Conservation (phyloP, 2,888 invertebrate genomes). For the Athalia rosae region DNA sequence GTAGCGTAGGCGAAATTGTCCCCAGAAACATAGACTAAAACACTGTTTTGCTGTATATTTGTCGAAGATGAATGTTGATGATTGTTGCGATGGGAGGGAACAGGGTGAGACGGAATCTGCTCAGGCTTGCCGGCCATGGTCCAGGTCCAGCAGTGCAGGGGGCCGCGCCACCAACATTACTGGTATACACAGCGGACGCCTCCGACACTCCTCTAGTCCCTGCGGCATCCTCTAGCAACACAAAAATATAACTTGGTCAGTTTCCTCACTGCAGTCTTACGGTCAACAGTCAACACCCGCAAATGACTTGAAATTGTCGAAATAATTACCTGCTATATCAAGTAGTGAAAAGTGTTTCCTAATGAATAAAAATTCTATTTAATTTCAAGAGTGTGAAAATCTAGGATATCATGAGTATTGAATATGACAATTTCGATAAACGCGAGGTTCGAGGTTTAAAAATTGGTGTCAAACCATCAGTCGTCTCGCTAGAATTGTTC, state of each 20-base stretch:
- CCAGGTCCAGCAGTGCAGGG: slow-evolving; percentile 71
- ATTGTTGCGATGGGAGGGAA: slow-evolving; percentile 67
- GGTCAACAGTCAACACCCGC: neutral
- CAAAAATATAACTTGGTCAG: slow-evolving; percentile 32
- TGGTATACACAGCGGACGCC: slow-evolving; percentile 76
- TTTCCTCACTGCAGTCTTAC: neutral
- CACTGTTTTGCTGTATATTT: slow-evolving; percentile 74
- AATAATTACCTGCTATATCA: no score
- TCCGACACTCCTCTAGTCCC: slow-evolving; percentile 66
- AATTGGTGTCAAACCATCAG: slow-evolving; percentile 42
- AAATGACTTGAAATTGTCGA: neutral
- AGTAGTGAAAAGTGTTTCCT: neutral
- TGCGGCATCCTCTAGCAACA: slow-evolving; percentile 70
- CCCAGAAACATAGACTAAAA: slow-evolving; percentile 77
- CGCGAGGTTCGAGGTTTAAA: neutral
- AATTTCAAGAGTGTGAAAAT: neutral
- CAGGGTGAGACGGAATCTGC: slow-evolving; percentile 76
- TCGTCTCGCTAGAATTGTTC: slow-evolving; percentile 31
- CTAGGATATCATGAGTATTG: neutral
- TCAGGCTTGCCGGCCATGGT: slow-evolving; percentile 88
- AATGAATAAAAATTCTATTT: neutral
- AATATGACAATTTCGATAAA: neutral
- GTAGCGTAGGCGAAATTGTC: slow-evolving; percentile 76
- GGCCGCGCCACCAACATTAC: slow-evolving; percentile 81
- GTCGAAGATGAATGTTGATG: slow-evolving; percentile 53